Evolutionary conservation across 2,113 vertebrate genomes (phyloP), one percentile per base, ranked within the genome.

Genomic region (Eleginops maclovinus): DNA sequence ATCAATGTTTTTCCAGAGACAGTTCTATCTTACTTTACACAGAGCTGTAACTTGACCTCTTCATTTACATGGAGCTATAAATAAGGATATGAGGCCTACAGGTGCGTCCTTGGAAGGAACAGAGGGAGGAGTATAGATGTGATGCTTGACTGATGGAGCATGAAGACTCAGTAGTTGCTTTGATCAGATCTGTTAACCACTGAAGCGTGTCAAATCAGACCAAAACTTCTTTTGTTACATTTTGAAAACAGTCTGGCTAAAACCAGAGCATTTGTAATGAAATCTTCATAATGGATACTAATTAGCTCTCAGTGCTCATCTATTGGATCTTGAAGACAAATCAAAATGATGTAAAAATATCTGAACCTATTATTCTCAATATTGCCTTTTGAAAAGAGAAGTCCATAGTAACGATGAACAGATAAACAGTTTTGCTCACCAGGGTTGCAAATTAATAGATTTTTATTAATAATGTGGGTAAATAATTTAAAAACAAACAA

Each of bases 101-200:
- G 79, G 65, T 87, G 71, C 79, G 85, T 87, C 82, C 79, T 82
- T 72, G 47, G 36, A 62, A 66, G 15, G 22, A 58, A 65, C 40
- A 58, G 59, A 53, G 40, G 3, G 11, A 71, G 59, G 43, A 78
- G 51, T 1, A 31, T 44, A 79, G 67, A 63, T 11, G 28, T 63
- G 55, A 77, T 43, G 77, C 70, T 58, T 81, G 73, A 72, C 58
- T 82, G 55, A 72, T 13, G 3, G 12, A 71, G 59, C 36, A 78
- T 64, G 53, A 72, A 28, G 59, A 51, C 53, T 70, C 22, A 63
- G 49, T 83, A 85, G 66, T 7, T 36, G 31, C 72, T 31, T 44
- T 74, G 1, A 16, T 46, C 12, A 64, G 31, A 36, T 8, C 31
- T 47, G 6, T 63, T 55, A 26, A 2, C 8, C 3, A 4, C 16